Evolutionary conservation across 2,113 vertebrate genomes (phyloP).

Genomic region (Sula dactylatra): DNA sequence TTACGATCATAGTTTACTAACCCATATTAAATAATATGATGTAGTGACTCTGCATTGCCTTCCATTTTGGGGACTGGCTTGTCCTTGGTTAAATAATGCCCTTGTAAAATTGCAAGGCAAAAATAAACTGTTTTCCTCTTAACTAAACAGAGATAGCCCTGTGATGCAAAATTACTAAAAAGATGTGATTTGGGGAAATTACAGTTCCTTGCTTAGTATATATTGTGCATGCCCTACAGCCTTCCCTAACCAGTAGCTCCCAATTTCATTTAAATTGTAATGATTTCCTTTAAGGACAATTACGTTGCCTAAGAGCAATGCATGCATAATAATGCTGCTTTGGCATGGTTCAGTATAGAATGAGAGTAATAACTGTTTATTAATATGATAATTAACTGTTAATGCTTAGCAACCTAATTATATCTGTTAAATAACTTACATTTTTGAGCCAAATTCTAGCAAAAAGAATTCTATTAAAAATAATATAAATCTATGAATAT

Average conservation of each 20-base stretch:
- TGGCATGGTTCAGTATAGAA: slow-evolving; percentile 62
- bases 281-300: slow-evolving; percentile 83
- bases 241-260: slow-evolving; percentile 76
- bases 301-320: slow-evolving; percentile 72
- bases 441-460: slow-evolving; percentile 63
- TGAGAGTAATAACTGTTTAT: slow-evolving; percentile 77
- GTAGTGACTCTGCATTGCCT: slow-evolving; percentile 41
- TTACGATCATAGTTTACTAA: slow-evolving; percentile 52
- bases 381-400: slow-evolving; percentile 83
- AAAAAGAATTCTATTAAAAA: slow-evolving; percentile 69
- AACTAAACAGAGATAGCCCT: slow-evolving; percentile 73
- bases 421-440: slow-evolving; percentile 77
- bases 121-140: slow-evolving; percentile 70
- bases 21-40: slow-evolving; percentile 54
- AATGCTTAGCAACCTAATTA: slow-evolving; percentile 77
- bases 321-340: slow-evolving; percentile 72
- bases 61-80: slow-evolving; percentile 28
- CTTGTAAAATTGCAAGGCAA: slow-evolving; percentile 64
- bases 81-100: slow-evolving; percentile 67
- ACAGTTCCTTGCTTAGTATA: slow-evolving; percentile 75
- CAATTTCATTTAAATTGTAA: slow-evolving; percentile 84
- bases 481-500: slow-evolving; percentile 67
- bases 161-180: slow-evolving; percentile 73
- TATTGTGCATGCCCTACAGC: slow-evolving; percentile 73
- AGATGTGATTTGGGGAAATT: slow-evolving; percentile 76